A percentile compares a stretch with the other conserved stretches of the same genome.
phyloP scores from a whole-genome alignment of 2,888 invertebrate species.

The Sphaerolaimus hirsutus region DNA sequence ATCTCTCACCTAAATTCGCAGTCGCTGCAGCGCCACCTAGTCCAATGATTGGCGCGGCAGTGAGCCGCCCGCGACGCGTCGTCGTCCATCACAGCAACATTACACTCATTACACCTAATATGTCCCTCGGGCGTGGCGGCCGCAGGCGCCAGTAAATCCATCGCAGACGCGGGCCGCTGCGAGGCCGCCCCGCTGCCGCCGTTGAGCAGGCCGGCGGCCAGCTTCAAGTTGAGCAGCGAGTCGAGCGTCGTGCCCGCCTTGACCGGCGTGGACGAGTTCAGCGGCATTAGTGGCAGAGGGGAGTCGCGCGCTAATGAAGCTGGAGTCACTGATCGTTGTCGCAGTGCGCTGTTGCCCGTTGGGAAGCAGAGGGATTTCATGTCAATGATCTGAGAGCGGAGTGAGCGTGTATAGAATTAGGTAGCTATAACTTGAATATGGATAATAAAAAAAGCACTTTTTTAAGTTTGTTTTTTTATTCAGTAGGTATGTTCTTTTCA shows the following conservation, averaged over 20 bases:
- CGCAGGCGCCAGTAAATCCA: no score
- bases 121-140: no score
- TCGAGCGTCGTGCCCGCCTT: no score
- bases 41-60: neutral
- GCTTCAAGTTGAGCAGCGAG: neutral
- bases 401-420: no score
- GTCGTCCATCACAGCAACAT: neutral
- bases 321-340: no score
- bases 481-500: no score
- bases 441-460: neutral
- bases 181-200: neutral
- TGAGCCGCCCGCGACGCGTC: neutral
- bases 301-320: no score
- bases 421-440: neutral
- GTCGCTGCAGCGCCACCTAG: constrained; percentile 2
- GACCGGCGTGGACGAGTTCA: no score
- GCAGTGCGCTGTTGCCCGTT: no score
- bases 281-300: no score
- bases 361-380: constrained; percentile 6
- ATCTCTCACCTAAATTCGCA: constrained; percentile 1
- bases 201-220: neutral
- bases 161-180: neutral
- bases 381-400: constrained; percentile 3
- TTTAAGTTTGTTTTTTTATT: neutral
- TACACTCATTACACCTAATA: neutral